These are phyloP conservation scores for Solen grandis DNA, from an alignment of 1,140 invertebrate genomes.

Conservation along the genomic window DNA sequence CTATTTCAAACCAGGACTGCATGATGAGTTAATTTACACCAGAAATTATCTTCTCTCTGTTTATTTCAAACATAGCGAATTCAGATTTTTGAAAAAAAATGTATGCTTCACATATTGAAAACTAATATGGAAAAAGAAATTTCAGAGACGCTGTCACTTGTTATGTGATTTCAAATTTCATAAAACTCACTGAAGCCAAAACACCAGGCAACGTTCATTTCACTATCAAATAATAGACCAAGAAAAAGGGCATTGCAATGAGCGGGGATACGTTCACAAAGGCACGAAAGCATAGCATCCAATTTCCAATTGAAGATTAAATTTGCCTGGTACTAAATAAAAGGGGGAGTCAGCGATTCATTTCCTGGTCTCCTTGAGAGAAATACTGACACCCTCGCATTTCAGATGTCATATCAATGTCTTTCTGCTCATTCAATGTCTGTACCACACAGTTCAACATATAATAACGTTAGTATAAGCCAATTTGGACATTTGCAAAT, in stretches of 20 bases:
- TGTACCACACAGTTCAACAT: constrained; percentile 34
- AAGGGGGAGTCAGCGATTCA: constrained; percentile 6
- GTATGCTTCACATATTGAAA: too few species aligned
- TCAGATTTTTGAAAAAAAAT: too few species aligned
- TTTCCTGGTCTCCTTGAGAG: constrained; percentile 41
- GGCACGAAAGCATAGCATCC: neutral
- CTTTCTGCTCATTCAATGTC: constrained; percentile 4
- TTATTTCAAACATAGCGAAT: too few species aligned
- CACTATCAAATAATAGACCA: neutral
- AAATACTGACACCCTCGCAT: constrained; percentile 33
- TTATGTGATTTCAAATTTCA: too few species aligned
- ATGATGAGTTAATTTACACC: too few species aligned
- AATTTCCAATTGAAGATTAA: constrained; percentile 44
- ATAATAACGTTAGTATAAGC: constrained; percentile 57
- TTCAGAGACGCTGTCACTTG: too few species aligned
- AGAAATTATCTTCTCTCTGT: too few species aligned
- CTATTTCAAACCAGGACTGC: too few species aligned
- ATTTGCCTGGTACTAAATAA: constrained; percentile 29
- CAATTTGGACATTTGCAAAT: constrained; percentile 47
- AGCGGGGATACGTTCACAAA: neutral
- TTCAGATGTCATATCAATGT: constrained; percentile 57
- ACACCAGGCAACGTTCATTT: neutral
- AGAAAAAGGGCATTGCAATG: neutral
- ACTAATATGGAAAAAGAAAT: too few species aligned
- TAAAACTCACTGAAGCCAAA: neutral